A percentile compares a stretch with the other conserved stretches of the same genome.
Conservation (phyloP, 1,140 invertebrate genomes). For the Melipona quadrifasciata region DNA sequence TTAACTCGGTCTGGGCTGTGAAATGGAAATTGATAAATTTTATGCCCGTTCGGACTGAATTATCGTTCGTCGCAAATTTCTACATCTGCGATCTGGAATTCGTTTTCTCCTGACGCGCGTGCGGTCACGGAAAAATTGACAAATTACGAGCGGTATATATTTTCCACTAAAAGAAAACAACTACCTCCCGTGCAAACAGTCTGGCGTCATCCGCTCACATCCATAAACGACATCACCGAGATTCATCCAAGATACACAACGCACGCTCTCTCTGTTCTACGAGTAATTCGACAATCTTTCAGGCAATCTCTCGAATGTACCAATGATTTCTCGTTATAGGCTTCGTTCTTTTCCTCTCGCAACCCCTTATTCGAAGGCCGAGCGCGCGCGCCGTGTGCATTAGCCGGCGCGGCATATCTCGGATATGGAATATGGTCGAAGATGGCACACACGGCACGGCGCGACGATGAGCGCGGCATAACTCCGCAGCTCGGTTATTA, state of each 20-base stretch:
- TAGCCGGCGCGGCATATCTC: constrained; percentile 11
- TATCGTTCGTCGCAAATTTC: no score
- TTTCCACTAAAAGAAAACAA: not conserved
- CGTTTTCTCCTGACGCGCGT: no score
- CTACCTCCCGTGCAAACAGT: not conserved
- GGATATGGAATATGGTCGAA: not conserved
- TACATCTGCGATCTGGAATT: no score
- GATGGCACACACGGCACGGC: constrained; percentile 8
- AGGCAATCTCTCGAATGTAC: not conserved
- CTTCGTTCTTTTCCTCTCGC: not conserved
- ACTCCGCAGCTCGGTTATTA: constrained; percentile 74
- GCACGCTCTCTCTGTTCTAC: not conserved
- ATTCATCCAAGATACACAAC: not conserved
- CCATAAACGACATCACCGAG: not conserved
- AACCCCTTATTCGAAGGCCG: not conserved
- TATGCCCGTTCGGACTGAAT: no score
- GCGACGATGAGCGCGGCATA: constrained; percentile 61
- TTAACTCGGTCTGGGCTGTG: no score
- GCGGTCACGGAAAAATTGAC: no score
- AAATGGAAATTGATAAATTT: no score
- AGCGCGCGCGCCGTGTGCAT: constrained; percentile 7
- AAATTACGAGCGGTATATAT: no score
- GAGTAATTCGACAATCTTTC: not conserved
- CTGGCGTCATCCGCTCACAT: not conserved
- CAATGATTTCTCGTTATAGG: not conserved